Conservation (phyloP, 1,140 invertebrate species). For the Drosophila kohkoa region DNA sequence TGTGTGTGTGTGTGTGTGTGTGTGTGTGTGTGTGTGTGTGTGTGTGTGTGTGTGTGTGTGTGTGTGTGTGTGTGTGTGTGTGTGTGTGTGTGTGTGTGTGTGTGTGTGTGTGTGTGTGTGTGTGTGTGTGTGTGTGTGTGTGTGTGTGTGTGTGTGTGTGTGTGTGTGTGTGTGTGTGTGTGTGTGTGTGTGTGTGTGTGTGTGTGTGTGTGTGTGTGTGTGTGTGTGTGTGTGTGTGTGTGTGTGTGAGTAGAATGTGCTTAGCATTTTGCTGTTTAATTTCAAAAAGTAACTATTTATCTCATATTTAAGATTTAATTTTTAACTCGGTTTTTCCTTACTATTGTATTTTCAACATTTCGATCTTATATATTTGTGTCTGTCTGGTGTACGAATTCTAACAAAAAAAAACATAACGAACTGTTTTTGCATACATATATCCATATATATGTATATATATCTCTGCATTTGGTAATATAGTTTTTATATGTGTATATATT, state of each 20-base stretch:
- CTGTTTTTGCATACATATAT: conserved; percentile 8
- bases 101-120: neutral
- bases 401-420: conserved; percentile 21
- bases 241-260: conserved; percentile 28
- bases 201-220: neutral
- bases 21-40: neutral
- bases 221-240: neutral
- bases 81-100: neutral
- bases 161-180: neutral
- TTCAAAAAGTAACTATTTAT: conserved; percentile 30
- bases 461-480: conserved; percentile 7
- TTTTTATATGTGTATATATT: conserved; percentile 1
- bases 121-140: neutral
- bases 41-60: neutral
- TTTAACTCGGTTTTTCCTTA: conserved; percentile 31
- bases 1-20: conserved; percentile 6
- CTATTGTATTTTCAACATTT: conserved; percentile 3
- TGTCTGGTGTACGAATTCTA: conserved; percentile 1
- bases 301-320: conserved; percentile 26
- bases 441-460: conserved; percentile 7
- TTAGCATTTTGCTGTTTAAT: conserved; percentile 30
- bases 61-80: neutral
- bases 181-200: neutral
- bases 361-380: conserved; percentile 7
- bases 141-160: neutral